These are phyloP conservation scores for Pogonocichla stellata DNA, from an alignment of 2,113 vertebrate species.

Conservation along the genomic window DNA sequence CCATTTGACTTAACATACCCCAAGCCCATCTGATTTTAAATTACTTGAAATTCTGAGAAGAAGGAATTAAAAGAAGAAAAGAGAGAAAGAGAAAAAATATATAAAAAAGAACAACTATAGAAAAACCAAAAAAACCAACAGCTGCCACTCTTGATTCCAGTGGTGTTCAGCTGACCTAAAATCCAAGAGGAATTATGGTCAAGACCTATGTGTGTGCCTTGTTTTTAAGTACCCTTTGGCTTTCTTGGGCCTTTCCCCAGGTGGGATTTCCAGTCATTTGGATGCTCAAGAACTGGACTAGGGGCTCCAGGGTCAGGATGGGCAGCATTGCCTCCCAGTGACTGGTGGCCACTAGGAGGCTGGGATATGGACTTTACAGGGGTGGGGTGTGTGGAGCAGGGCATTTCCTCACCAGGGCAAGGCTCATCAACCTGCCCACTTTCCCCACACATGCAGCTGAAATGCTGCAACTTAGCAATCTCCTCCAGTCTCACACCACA, in stretches of 20 bases:
- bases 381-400: accelerated
- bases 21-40: neutral
- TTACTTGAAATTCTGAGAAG: neutral
- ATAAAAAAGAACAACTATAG: neutral
- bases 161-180: neutral
- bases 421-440: neutral
- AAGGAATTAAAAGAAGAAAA: neutral
- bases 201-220: neutral
- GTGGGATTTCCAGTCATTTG: neutral
- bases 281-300: neutral
- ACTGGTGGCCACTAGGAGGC: accelerated
- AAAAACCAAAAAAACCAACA: neutral
- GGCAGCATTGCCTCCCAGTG: neutral
- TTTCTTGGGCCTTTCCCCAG: neutral
- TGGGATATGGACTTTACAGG: neutral
- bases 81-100: neutral
- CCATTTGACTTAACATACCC: neutral
- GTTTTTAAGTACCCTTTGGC: neutral
- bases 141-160: no score
- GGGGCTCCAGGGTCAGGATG: neutral
- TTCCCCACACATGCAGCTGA: neutral
- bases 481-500: neutral
- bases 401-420: no score
- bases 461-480: neutral
- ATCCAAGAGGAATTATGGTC: neutral